A percentile compares a stretch with the other conserved stretches of the same genome.
phyloP scores from a whole-genome alignment of 1,140 invertebrate species.

The Zeugodacus cucurbitae region DNA sequence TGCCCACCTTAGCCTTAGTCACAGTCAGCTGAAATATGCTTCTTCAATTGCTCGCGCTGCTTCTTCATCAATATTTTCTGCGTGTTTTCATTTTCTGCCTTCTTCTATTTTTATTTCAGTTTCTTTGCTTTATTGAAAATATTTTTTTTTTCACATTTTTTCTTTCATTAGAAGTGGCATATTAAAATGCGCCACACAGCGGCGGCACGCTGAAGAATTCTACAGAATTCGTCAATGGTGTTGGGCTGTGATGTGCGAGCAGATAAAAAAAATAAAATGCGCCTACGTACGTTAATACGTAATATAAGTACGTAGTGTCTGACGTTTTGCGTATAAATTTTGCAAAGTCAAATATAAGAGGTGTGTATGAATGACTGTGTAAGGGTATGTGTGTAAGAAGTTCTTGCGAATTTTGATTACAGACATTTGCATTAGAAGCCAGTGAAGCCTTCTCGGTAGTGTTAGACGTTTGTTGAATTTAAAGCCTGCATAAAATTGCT shows the following conservation, averaged over 20 bases:
- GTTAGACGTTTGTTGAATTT: not conserved
- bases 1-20: not conserved
- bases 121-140: not conserved
- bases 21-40: not conserved
- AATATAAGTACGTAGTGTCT: not conserved
- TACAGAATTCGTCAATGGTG: conserved; percentile 15
- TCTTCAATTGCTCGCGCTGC: not conserved
- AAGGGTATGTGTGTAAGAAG: not conserved
- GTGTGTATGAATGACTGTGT: no score
- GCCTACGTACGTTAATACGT: not conserved
- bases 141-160: not conserved
- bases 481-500: not conserved
- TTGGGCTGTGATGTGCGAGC: not conserved
- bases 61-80: conserved; percentile 14
- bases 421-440: not conserved
- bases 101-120: not conserved
- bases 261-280: not conserved
- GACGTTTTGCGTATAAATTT: not conserved
- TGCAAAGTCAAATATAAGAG: not conserved
- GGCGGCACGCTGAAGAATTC: not conserved
- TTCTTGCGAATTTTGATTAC: not conserved
- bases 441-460: not conserved
- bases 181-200: conserved; percentile 29
- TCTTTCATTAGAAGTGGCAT: not conserved
- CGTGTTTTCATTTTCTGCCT: not conserved